These are phyloP conservation scores for Tragelaphus strepsiceros DNA, from an alignment of 2,113 vertebrate species.

Conservation along the genomic window DNA sequence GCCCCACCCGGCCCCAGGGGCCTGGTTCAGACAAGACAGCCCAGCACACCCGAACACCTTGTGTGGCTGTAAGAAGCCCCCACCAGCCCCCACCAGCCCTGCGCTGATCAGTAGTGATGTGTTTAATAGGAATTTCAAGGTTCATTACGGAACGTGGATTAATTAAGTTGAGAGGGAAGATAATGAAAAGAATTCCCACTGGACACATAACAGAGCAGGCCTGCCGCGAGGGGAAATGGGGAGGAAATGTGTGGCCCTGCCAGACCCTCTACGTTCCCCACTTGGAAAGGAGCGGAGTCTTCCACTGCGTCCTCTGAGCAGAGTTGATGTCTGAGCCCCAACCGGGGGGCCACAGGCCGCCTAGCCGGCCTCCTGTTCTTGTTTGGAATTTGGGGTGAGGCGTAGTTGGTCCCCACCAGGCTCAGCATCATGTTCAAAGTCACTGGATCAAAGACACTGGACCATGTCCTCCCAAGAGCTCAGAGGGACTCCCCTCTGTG, in stretches of 20 bases:
- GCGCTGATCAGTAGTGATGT: constrained; percentile 74
- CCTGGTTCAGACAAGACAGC: accelerated
- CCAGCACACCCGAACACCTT: neutral
- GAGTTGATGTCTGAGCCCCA: accelerated
- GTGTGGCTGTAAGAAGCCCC: neutral
- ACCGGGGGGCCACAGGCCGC: accelerated
- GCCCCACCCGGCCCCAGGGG: neutral
- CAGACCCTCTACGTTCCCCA: accelerated
- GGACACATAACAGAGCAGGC: constrained; percentile 52
- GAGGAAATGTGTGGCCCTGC: neutral
- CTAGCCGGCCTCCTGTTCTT: accelerated
- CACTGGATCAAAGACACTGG: accelerated
- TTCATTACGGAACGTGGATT: constrained; percentile 82
- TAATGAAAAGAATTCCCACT: constrained; percentile 77
- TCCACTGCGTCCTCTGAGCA: accelerated
- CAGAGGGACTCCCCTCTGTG: accelerated
- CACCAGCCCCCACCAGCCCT: neutral
- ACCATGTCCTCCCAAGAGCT: accelerated
- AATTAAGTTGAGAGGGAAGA: constrained; percentile 79
- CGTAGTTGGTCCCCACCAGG: accelerated
- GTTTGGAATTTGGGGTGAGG: accelerated
- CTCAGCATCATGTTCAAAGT: accelerated
- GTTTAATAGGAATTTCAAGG: constrained; percentile 84
- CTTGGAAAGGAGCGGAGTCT: accelerated
- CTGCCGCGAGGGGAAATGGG: neutral